Percentiles rank a stretch among this genome's conserved stretches.
Conservation (phyloP, 2,797 vertebrate genomes). For the Anguilla anguilla region DNA sequence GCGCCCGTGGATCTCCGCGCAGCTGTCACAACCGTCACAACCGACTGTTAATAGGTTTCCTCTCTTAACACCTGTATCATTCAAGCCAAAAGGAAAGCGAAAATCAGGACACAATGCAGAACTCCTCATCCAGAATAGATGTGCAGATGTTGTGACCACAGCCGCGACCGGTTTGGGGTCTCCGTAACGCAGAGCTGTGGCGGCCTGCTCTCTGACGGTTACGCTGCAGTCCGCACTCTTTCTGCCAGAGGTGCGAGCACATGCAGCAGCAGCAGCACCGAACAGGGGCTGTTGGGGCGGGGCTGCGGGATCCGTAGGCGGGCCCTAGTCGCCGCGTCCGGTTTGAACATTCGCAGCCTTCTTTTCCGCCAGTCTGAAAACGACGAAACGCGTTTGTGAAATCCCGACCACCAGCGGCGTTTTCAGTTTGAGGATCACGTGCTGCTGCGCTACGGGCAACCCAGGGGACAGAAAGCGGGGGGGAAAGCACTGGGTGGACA, state of each 20-base stretch:
- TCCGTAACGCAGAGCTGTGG: not conserved
- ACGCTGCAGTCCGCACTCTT: not conserved
- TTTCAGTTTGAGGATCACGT: slow-evolving; percentile 18
- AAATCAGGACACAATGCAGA: not conserved
- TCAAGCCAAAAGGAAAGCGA: not conserved
- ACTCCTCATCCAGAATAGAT: not conserved
- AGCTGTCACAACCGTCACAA: not conserved
- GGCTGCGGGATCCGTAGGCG: not conserved
- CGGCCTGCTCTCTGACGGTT: not conserved
- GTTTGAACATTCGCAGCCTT: not conserved
- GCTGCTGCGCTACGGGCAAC: not conserved
- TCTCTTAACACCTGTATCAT: not conserved
- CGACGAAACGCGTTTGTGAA: not conserved
- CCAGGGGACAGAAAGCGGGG: not conserved
- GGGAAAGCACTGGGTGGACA: not conserved
- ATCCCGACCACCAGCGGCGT: not conserved
- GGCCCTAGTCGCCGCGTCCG: not conserved
- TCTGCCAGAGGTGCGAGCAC: not conserved
- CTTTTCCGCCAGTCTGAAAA: not conserved
- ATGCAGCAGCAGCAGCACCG: not conserved
- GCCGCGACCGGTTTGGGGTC: not conserved
- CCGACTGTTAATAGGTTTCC: not conserved
- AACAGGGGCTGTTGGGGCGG: not conserved
- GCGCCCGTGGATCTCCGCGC: not conserved
- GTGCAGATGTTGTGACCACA: not conserved